A percentile compares a stretch with the other conserved stretches of the same genome.
Conservation (phyloP, 35 echinoderm and acorn worm genomes). For the Ptychodera flava region DNA sequence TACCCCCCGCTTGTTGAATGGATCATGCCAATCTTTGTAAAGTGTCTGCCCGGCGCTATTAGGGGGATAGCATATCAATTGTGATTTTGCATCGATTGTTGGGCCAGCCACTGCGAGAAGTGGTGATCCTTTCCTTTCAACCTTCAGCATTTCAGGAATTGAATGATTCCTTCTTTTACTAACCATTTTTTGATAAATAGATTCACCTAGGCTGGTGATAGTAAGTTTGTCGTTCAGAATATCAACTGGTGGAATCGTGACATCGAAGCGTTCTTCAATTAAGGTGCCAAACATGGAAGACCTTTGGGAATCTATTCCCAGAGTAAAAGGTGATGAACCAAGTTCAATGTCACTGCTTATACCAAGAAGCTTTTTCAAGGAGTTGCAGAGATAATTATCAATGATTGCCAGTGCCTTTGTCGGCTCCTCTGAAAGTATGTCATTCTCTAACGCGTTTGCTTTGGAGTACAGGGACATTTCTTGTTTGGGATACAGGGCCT, state of each 20-base stretch:
- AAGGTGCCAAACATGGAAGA: constrained; percentile 71
- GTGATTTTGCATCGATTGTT: constrained; percentile 43
- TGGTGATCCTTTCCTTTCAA: neutral
- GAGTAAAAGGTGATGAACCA: constrained; percentile 59
- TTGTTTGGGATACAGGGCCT: constrained; percentile 64
- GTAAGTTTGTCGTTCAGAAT: constrained; percentile 87
- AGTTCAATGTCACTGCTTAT: constrained; percentile 57
- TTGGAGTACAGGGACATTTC: neutral
- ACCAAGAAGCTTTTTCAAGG: constrained; percentile 69
- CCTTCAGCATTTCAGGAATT: neutral
- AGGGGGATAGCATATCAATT: constrained; percentile 80
- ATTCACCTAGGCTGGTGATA: constrained; percentile 37
- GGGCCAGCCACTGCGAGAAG: constrained; percentile 40
- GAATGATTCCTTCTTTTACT: neutral
- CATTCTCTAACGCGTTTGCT: neutral
- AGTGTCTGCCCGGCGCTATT: constrained; percentile 80
- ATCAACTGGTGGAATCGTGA: constrained; percentile 72
- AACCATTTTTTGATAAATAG: constrained; percentile 67
- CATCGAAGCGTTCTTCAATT: constrained; percentile 85
- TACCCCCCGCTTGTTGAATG: constrained; percentile 48
- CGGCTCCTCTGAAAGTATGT: neutral
- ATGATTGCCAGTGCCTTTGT: constrained; percentile 10
- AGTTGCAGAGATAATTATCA: constrained; percentile 7
- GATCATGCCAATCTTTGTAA: constrained; percentile 62
- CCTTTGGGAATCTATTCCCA: constrained; percentile 94